A percentile compares a stretch with the other conserved stretches of the same genome.
Evolutionary conservation across 2,113 vertebrate genomes (phyloP).

Genomic region (Sinosuthora webbiana): DNA sequence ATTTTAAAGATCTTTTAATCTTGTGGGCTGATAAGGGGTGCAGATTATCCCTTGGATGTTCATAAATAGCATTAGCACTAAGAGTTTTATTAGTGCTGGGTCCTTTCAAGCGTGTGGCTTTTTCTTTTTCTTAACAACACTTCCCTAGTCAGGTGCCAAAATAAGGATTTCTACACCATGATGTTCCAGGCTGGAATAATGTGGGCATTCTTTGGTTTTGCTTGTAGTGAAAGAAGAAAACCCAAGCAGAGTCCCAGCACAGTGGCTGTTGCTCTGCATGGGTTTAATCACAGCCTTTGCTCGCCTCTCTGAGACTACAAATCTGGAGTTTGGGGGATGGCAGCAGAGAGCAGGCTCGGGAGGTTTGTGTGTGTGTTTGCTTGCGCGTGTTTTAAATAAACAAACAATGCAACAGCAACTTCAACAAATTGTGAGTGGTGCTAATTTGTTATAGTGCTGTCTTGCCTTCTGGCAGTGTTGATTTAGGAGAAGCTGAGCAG

Average conservation of each 20-base stretch:
- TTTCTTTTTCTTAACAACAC: neutral
- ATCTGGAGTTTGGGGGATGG: constrained; percentile 29
- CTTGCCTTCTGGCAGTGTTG: constrained; percentile 60
- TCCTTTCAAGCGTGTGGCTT: neutral
- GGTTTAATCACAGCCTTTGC: neutral
- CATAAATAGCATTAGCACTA: constrained; percentile 48
- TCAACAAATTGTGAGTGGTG: constrained; percentile 45
- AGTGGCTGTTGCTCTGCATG: neutral
- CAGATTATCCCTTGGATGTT: constrained; percentile 45
- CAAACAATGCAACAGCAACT: constrained; percentile 59
- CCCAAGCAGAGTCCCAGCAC: neutral
- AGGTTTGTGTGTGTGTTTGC: neutral
- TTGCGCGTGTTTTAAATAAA: constrained; percentile 37
- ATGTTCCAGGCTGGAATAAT: neutral
- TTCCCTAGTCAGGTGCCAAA: neutral
- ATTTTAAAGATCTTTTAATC: constrained; percentile 40
- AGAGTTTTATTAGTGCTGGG: constrained; percentile 8
- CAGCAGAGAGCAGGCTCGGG: constrained; percentile 53
- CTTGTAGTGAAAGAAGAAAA: neutral
- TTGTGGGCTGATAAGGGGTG: constrained; percentile 13
- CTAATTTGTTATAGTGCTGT: constrained; percentile 56
- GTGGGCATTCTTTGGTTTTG: neutral
- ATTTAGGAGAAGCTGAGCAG: constrained; percentile 43
- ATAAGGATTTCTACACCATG: neutral
- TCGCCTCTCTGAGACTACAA: neutral